phyloP scores from a whole-genome alignment of 2,113 vertebrate species.

The Otocyon megalotis region DNA sequence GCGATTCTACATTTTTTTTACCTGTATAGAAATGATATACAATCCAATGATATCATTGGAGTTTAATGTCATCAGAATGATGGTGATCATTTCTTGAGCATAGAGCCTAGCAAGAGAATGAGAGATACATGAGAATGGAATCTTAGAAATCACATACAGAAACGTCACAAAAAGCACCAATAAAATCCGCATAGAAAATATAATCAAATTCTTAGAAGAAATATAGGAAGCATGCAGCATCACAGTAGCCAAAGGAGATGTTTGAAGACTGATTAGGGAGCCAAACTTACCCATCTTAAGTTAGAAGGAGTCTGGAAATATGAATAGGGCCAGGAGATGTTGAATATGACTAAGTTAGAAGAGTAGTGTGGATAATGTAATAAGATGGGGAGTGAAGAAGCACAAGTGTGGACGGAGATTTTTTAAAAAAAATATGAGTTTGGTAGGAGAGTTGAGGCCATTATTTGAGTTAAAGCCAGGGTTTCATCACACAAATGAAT shows the following conservation, averaged over 20 bases:
- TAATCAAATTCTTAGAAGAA: neutral
- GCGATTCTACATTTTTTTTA: neutral
- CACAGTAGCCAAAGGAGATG: neutral
- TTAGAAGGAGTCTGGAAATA: neutral
- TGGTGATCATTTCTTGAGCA: neutral
- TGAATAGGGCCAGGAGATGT: rapidly evolving
- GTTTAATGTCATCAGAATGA: neutral
- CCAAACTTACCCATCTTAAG: neutral
- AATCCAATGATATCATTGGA: neutral
- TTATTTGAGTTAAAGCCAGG: neutral
- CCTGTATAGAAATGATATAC: neutral
- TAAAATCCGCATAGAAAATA: neutral
- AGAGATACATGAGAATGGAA: neutral
- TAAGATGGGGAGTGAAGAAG: neutral
- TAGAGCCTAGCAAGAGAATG: neutral
- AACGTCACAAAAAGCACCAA: neutral
- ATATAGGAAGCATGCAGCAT: neutral
- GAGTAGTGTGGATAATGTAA: rapidly evolving
- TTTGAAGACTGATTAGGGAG: neutral
- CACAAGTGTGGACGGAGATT: rapidly evolving
- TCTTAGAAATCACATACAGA: neutral
- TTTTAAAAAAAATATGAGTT: neutral
- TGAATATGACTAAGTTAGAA: neutral
- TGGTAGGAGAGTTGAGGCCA: neutral
- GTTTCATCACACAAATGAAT: neutral